Percentiles rank a stretch among this genome's conserved stretches.
Conservation (phyloP, 2,113 vertebrate genomes). For the Silurus asotus region DNA sequence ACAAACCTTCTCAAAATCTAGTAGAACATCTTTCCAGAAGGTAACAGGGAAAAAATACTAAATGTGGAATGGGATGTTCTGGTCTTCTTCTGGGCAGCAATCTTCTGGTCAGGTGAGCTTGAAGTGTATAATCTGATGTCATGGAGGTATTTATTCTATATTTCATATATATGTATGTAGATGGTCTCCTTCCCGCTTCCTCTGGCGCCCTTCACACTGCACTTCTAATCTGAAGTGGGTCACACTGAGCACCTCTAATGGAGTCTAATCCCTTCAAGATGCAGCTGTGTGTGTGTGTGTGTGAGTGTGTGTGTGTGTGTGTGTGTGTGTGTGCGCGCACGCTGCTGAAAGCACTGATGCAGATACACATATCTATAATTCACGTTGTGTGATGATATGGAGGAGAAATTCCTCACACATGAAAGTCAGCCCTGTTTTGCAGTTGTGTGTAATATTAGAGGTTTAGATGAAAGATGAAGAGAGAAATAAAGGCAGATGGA, state of each 20-base stretch:
- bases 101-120: no score
- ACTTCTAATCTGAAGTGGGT: slow-evolving; percentile 29
- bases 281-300: slow-evolving; percentile 23
- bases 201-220: slow-evolving; percentile 27
- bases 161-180: no score
- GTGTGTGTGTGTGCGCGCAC: background rate
- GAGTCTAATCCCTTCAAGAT: slow-evolving; percentile 45
- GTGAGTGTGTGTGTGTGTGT: slow-evolving; percentile 17
- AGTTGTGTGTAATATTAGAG: background rate
- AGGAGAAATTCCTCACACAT: slow-evolving; percentile 40
- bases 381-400: slow-evolving; percentile 46
- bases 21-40: no score
- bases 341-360: background rate
- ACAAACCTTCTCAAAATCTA: no score
- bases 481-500: no score
- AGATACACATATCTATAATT: slow-evolving; percentile 49
- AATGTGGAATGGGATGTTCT: no score
- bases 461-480: background rate
- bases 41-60: no score
- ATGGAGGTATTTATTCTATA: no score
- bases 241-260: slow-evolving; percentile 39
- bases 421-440: slow-evolving; percentile 48
- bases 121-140: no score
- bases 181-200: background rate
- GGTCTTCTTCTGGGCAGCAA: no score